phyloP scores from a whole-genome alignment of 2,113 vertebrate species.

The Trematocara nigrifrons region DNA sequence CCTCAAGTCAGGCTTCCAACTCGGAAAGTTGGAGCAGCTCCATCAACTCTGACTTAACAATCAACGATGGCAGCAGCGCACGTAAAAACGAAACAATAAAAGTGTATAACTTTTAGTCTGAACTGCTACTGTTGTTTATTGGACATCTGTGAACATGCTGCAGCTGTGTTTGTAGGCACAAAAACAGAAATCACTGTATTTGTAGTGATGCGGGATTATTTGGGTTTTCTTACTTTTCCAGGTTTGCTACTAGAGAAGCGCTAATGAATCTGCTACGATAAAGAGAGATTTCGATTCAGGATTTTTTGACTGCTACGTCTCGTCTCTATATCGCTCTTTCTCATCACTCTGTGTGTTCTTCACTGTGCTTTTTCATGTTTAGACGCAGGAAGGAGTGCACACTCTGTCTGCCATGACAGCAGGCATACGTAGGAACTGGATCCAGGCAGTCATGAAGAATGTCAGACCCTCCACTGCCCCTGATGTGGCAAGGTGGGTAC shows the following conservation, averaged over 20 bases:
- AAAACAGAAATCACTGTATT: neutral
- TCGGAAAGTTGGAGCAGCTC: neutral
- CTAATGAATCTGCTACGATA: neutral
- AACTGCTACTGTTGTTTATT: neutral
- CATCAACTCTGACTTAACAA: neutral
- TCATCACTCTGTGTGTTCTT: neutral
- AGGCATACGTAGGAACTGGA: slow-evolving; percentile 80
- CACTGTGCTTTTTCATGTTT: neutral
- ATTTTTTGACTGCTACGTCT: neutral
- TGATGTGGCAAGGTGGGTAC: slow-evolving; percentile 74
- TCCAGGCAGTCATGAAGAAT: slow-evolving; percentile 79
- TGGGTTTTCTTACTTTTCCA: neutral
- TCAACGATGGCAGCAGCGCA: neutral
- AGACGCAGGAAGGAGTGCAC: slow-evolving; percentile 76
- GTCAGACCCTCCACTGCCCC: slow-evolving; percentile 76
- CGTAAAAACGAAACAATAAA: accelerated
- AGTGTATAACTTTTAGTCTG: neutral
- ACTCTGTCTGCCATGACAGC: slow-evolving; percentile 80
- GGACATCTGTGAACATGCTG: neutral
- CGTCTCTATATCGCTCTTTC: neutral
- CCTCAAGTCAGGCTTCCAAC: neutral
- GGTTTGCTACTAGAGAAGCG: neutral
- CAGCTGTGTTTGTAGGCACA: neutral
- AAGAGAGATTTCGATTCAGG: neutral
- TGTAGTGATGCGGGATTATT: accelerated